Evolutionary conservation across 2,888 invertebrate species (phyloP).

Genomic region (Orchesellides sinensis): DNA sequence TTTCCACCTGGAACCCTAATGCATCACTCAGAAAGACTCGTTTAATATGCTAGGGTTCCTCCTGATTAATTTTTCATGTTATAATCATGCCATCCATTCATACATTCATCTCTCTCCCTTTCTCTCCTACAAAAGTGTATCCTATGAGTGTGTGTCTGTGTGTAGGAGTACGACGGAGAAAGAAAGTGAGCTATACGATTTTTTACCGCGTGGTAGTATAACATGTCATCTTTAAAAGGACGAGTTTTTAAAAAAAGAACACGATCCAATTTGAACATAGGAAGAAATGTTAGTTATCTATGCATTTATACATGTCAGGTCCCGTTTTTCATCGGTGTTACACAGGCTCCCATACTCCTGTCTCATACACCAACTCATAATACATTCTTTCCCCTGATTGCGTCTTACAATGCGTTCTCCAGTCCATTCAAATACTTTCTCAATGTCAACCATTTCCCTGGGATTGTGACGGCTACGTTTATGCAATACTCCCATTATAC

Average conservation of each 20-base stretch:
- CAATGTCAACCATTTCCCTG: not conserved
- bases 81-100: constrained; percentile 59
- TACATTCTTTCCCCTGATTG: no score
- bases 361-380: no score
- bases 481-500: no score
- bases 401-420: no score
- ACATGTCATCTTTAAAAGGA: constrained; percentile 59
- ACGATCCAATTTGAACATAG: no score
- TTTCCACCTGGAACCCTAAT: constrained; percentile 62
- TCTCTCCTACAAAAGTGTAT: not conserved
- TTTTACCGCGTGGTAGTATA: constrained; percentile 27
- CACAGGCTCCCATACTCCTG: no score
- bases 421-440: no score
- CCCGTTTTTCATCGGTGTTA: no score
- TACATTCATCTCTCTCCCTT: constrained; percentile 35
- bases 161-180: not conserved
- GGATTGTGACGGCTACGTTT: no score
- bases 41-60: constrained; percentile 57
- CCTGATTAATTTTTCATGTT: constrained; percentile 66
- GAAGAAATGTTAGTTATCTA: no score
- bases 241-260: not conserved
- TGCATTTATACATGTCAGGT: constrained; percentile 24
- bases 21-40: constrained; percentile 31
- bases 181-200: constrained; percentile 50
- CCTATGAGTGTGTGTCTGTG: no score